Evolutionary conservation across 2,888 invertebrate species (phyloP), one percentile per base, ranked within the genome.

Genomic region (Stenurella melanura): DNA sequence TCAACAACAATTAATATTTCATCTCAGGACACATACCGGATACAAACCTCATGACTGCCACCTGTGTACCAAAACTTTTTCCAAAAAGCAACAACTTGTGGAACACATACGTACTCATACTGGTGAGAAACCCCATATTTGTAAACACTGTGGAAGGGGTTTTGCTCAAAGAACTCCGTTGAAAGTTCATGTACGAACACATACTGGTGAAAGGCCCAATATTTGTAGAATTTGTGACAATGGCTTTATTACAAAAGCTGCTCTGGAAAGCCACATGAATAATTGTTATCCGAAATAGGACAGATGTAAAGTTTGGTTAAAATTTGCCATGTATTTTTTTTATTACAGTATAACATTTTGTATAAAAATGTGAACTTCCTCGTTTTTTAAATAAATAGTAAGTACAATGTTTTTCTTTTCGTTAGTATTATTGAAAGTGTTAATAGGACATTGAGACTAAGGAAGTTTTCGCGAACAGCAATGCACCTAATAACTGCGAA

Each of bases 201-300:
- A 85, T 74, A 84, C 81, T 2, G 85, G 85, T 1, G 83, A 85
- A 70, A 78, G 80, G 11, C 85, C 84, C 1, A 82, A 82, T 71
- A 57, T 70, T 7, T 83, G 79, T 61, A 70, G 71, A 56, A 77
- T 81, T 42, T 83, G 82, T 61, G 80, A 74, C 5, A 88, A 86
- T 78, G 87, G 87, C 1, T 89, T 88, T 77, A 87, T 87, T 50
- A 88, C 88, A 0, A 88, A 87, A 75, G 86, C 86, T 18, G 85
- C 87, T n/a, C 84, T 88, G 82, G 87, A 88, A 73, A 86, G 85
- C 10, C 89, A 89, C 73, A 85, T 87, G 84, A 88, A 87, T 73
- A 86, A 84, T 71, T 88, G 88, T 34, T 34, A 34, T 34, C 30
- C 30, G n/a, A n/a, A 5, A n/a, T 50, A 50, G 6, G n/a, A 15